Percentiles rank a stretch among this genome's conserved stretches.
These are phyloP conservation scores for Cosmorhoe ocellata DNA, from an alignment of 2,888 invertebrate species.

Conservation along the genomic window DNA sequence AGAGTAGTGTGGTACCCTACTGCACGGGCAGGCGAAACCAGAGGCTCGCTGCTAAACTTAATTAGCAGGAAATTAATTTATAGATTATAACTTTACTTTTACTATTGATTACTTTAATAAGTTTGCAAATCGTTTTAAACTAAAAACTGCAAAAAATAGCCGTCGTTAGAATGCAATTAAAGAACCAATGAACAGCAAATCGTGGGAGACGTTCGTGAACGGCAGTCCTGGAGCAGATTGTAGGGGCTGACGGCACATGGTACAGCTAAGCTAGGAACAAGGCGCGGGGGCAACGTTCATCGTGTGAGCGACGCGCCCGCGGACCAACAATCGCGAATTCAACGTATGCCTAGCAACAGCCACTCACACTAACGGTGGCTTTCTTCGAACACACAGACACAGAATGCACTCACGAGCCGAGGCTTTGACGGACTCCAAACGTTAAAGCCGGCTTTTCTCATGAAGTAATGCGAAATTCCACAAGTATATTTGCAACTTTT, in stretches of 20 bases:
- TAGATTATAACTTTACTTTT: neutral
- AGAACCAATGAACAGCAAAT: slow-evolving; percentile 49
- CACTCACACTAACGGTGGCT: slow-evolving; percentile 69
- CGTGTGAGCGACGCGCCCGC: slow-evolving; percentile 77
- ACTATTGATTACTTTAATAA: no score
- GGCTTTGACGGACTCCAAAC: slow-evolving; percentile 57
- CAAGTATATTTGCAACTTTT: slow-evolving; percentile 35
- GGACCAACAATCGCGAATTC: slow-evolving; percentile 75
- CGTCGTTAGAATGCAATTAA: slow-evolving; percentile 41
- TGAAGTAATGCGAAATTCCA: slow-evolving; percentile 40
- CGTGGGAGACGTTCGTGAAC: slow-evolving; percentile 55
- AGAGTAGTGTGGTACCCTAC: slow-evolving; percentile 43
- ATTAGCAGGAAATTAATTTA: slow-evolving; percentile 3
- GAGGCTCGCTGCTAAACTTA: slow-evolving; percentile 26
- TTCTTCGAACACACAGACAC: slow-evolving; percentile 61
- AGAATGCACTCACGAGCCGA: slow-evolving; percentile 54
- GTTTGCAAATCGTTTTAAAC: slow-evolving; percentile 1
- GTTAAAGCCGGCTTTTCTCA: slow-evolving; percentile 50
- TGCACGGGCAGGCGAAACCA: slow-evolving; percentile 37
- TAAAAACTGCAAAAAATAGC: slow-evolving; percentile 22
- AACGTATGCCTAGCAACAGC: slow-evolving; percentile 76
- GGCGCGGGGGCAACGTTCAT: slow-evolving; percentile 76
- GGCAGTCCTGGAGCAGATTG: slow-evolving; percentile 37
- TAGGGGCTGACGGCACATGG: slow-evolving; percentile 20
- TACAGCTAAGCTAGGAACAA: slow-evolving; percentile 24